Evolutionary conservation across 2,888 invertebrate species (phyloP), one percentile per base, ranked within the genome.

Genomic region (Aphelenchoides bicaudatus): DNA sequence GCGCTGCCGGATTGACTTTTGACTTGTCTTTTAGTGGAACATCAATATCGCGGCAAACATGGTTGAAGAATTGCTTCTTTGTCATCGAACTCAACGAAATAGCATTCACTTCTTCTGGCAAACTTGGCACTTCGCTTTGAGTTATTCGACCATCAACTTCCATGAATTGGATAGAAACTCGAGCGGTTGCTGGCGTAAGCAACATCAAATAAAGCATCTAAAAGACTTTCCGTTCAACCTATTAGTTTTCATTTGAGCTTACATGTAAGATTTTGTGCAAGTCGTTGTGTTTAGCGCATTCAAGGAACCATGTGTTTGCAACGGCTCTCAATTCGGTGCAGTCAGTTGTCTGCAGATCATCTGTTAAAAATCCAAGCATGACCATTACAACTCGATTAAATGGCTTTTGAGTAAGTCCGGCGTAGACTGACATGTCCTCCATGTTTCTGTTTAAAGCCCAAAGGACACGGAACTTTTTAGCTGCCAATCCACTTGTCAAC

Each of bases 151-250:
- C 48, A 25, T 61, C 57, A 39, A 73, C 48, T 34, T 65, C 55
- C 4, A 76, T 63, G 51, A 73, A 74, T 13, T 87, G 84, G n/a
- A 89, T 86, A 30, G 88, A 87, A 64, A 88, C 85, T n/a, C 88
- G 83, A 54, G 88, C 88, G 0, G 90, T 89, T 62, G 86, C 87
- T 0, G 88, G 86, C 64, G 88, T 86, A 25, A 91, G 82, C 21
- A 91, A 82, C 80, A 88, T 87, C 61, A 86, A 62, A n/a, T 68
- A 67, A 4, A 77, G 65, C 75, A 77, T 76, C 63, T 73, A 51
- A 48, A 69, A 50, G 19, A 52, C n/a, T 54, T 1, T 23, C 13
- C 54, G n/a, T n/a, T n/a, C n/a, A n/a, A n/a, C 5, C 55, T 2
- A 16, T 55, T n/a, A n/a, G n/a, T n/a, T 21, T 52, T 1, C 84